Percentiles rank a stretch among this genome's conserved stretches.
phyloP scores from a whole-genome alignment of 2,113 vertebrate species.

The Corythornis madagascariensis region DNA sequence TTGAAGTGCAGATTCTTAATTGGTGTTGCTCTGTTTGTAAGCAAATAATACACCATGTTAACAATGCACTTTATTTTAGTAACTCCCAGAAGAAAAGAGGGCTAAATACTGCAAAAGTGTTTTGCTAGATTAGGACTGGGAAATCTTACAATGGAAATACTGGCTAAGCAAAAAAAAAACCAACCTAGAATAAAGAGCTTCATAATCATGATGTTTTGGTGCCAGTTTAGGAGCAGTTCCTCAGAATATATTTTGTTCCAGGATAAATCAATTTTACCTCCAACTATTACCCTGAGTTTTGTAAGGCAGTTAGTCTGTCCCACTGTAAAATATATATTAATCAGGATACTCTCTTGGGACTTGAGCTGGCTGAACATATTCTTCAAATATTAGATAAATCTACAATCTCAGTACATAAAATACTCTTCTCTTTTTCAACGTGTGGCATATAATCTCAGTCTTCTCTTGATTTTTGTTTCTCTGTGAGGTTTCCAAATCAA shows the following conservation, averaged over 20 bases:
- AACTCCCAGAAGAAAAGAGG: conserved; percentile 23
- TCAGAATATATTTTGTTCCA: not conserved
- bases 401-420: not conserved
- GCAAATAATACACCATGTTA: conserved; percentile 4
- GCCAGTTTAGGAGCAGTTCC: not conserved
- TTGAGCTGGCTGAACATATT: not conserved
- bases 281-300: not conserved
- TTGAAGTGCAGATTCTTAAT: conserved; percentile 32
- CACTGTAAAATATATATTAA: not conserved
- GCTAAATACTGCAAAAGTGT: conserved; percentile 3
- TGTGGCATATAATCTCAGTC: not conserved
- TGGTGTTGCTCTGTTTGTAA: conserved; percentile 2
- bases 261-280: not conserved
- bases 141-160: conserved; percentile 24
- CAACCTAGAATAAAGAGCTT: conserved; percentile 18
- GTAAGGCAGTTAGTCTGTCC: not conserved
- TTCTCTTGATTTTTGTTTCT: not conserved
- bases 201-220: not conserved
- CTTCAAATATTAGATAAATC: not conserved
- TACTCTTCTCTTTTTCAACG: not conserved
- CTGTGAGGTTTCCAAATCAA: not conserved
- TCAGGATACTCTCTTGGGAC: not conserved
- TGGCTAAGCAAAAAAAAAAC: conserved; percentile 26
- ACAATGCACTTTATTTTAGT: conserved; percentile 38
- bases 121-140: conserved; percentile 12